Evolutionary conservation across 2,113 vertebrate genomes (phyloP).

Genomic region (Sturnus vulgaris): DNA sequence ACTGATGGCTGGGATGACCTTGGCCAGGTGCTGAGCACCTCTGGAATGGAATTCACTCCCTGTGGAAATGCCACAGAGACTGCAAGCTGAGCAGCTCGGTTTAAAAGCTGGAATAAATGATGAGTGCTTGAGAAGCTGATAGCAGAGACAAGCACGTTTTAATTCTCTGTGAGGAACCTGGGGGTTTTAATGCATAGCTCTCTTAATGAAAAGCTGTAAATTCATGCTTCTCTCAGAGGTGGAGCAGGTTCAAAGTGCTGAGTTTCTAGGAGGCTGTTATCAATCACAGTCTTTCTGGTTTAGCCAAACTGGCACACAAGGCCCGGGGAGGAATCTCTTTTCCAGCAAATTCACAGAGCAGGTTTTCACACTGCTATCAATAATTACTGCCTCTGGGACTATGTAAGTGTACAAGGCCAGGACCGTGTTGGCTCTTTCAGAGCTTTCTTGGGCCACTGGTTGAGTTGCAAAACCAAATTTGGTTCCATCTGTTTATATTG

Average conservation of each 20-base stretch:
- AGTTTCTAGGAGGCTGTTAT: not conserved
- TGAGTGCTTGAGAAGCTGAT: not conserved
- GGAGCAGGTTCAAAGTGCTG: not conserved
- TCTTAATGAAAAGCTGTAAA: not conserved
- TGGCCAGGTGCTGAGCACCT: not conserved
- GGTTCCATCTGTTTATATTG: not conserved
- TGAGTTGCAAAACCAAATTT: not conserved
- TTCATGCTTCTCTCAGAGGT: not conserved
- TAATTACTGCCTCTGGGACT: not conserved
- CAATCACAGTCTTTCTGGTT: not conserved
- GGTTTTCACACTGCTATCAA: not conserved
- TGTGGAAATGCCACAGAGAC: not conserved
- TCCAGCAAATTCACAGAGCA: not conserved
- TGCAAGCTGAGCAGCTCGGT: not conserved
- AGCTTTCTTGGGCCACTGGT: not conserved
- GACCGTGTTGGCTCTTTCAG: not conserved
- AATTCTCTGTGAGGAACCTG: not conserved
- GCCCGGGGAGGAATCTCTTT: not conserved
- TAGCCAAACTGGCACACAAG: not conserved
- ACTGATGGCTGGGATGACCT: not conserved
- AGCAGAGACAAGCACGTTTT: not conserved
- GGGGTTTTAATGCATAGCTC: not conserved
- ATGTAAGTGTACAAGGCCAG: not conserved
- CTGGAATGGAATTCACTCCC: not conserved
- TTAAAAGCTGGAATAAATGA: not conserved